These are phyloP conservation scores for Drosophila mercatorum DNA, from an alignment of 2,888 invertebrate species.

Conservation along the genomic window DNA sequence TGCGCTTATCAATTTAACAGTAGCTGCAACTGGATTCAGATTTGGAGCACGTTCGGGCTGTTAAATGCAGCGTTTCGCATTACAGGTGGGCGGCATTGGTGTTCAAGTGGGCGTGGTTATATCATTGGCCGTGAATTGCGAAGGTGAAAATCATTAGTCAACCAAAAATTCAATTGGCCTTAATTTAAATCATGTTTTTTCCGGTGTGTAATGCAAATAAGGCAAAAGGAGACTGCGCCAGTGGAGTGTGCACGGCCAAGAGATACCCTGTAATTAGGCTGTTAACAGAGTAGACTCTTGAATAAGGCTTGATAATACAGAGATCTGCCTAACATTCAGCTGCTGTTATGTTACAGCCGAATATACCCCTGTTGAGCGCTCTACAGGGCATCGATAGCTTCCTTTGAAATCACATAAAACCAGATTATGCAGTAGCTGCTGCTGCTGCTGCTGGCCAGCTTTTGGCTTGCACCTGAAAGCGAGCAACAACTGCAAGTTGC, in stretches of 20 bases:
- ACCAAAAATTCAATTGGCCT: conserved; percentile 41
- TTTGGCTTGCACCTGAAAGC: conserved; percentile 66
- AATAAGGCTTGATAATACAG: not conserved
- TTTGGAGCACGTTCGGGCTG: conserved; percentile 38
- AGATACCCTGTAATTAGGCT: not conserved
- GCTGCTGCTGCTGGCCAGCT: not conserved
- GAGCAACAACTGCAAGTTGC: conserved; percentile 42
- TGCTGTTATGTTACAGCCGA: not conserved
- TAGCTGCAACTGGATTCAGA: conserved; percentile 18
- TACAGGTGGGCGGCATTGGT: not conserved
- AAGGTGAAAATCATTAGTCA: conserved; percentile 61
- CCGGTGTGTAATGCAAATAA: conserved; percentile 40
- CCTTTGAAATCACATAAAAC: conserved; percentile 29
- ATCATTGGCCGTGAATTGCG: conserved; percentile 52
- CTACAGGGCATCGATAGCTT: conserved; percentile 8
- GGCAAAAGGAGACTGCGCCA: not conserved
- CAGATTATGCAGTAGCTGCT: conserved; percentile 17
- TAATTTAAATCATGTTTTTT: conserved; percentile 13
- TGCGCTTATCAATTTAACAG: conserved; percentile 48
- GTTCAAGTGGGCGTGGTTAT: conserved; percentile 7
- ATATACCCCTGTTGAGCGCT: not conserved
- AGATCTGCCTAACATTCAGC: not conserved
- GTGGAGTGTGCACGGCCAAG: not conserved
- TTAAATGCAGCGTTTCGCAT: conserved; percentile 22
- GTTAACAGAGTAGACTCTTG: too few species aligned